These are phyloP conservation scores for Cinclus mexicanus DNA, from an alignment of 2,113 vertebrate genomes.

Conservation along the genomic window DNA sequence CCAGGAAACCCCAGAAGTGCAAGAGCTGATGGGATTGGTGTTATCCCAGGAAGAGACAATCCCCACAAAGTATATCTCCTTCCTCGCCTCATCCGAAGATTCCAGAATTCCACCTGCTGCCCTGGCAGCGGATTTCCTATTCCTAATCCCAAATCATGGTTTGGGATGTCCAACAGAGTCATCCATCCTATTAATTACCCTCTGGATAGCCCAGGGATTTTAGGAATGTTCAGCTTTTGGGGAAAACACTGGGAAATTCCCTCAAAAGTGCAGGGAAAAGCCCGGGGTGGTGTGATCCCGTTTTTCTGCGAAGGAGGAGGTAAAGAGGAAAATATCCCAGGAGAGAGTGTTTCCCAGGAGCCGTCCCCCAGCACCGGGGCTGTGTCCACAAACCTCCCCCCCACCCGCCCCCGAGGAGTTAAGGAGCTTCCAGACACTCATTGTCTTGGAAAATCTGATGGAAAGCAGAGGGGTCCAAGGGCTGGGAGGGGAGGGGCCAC, in stretches of 20 bases:
- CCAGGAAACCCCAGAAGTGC: neutral
- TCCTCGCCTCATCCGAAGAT: neutral
- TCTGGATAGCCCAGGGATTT: neutral
- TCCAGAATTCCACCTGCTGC: neutral
- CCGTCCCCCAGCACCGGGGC: neutral
- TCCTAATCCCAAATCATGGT: neutral
- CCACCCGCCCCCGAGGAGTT: neutral
- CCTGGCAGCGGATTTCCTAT: neutral
- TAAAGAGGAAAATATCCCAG: neutral
- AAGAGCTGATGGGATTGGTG: rapidly evolving
- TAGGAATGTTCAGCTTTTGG: rapidly evolving
- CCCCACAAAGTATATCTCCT: neutral
- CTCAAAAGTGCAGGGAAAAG: neutral
- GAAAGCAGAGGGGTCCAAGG: conserved; percentile 38
- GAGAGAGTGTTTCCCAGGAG: rapidly evolving
- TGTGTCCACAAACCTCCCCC: neutral
- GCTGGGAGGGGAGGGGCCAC: neutral
- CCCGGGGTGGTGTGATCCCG: rapidly evolving
- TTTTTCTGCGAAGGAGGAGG: neutral
- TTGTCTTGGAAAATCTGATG: conserved; percentile 55
- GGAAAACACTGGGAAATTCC: neutral
- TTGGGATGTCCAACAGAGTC: neutral
- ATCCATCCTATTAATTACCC: neutral
- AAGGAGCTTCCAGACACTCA: conserved; percentile 37
- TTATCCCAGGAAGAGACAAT: too few relatives aligned